These are phyloP conservation scores for Ptyas mucosa DNA, from an alignment of 2,113 vertebrate genomes.

Conservation along the genomic window DNA sequence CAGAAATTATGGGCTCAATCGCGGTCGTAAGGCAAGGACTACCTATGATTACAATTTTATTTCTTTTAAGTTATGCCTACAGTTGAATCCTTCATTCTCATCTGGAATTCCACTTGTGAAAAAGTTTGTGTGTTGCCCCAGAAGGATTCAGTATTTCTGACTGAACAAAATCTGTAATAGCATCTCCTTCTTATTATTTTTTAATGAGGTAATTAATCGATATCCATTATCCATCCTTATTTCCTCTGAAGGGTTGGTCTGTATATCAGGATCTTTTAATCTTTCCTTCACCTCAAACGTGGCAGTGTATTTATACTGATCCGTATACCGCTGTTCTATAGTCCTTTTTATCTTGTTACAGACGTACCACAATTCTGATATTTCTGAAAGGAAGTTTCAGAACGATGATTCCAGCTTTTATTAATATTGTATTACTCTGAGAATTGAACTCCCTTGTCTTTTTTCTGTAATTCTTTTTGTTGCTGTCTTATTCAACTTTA, in stretches of 20 bases:
- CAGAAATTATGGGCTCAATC: no score
- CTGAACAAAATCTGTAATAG: background rate
- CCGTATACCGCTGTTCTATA: background rate
- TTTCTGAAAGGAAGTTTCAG: constrained; percentile 9
- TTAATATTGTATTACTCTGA: background rate
- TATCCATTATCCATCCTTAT: background rate
- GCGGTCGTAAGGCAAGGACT: no score
- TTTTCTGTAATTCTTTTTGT: background rate
- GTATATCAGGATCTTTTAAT: background rate
- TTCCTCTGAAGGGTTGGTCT: background rate
- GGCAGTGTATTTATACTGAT: background rate
- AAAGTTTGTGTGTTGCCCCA: background rate
- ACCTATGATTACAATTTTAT: background rate
- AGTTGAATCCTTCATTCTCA: background rate
- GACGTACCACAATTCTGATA: background rate
- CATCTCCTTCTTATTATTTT: background rate
- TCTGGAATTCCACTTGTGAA: background rate
- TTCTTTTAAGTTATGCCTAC: background rate
- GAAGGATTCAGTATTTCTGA: background rate
- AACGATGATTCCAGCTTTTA: constrained; percentile 1
- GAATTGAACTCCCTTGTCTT: background rate
- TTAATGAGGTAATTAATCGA: background rate
- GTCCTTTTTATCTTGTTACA: background rate
- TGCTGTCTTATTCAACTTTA: constrained; percentile 9
- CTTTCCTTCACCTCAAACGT: background rate